phyloP scores from a whole-genome alignment of 2,797 vertebrate genomes.

The Pangasius sanitwongsei region DNA sequence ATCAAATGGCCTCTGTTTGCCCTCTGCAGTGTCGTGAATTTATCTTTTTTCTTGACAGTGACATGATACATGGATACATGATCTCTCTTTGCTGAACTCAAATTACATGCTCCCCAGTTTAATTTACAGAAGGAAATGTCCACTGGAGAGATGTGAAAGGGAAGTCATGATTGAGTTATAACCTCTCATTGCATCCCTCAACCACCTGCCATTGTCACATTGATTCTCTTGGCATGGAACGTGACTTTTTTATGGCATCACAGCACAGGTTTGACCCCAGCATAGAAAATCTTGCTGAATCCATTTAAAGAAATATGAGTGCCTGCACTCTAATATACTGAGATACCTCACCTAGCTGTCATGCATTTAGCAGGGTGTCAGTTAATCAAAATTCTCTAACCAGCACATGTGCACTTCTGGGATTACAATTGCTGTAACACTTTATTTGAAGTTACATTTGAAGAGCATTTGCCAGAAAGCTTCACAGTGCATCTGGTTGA shows the following conservation, averaged over 20 bases:
- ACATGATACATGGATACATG: not conserved
- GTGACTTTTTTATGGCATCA: not conserved
- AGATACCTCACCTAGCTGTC: not conserved
- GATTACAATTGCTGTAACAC: not conserved
- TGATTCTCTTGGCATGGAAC: slow-evolving; percentile 21
- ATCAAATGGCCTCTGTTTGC: not conserved
- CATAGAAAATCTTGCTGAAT: not conserved
- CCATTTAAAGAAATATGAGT: not conserved
- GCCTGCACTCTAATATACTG: not conserved
- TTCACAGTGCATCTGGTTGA: no score
- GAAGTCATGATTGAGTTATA: slow-evolving; percentile 27
- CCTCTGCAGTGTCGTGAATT: not conserved
- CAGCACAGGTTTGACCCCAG: not conserved
- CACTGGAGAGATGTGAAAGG: slow-evolving; percentile 15
- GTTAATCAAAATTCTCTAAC: not conserved
- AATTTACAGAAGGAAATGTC: slow-evolving; percentile 29
- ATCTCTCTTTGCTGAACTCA: not conserved
- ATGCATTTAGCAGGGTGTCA: not conserved
- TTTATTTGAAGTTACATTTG: not conserved
- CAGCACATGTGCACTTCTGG: not conserved
- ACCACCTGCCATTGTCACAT: not conserved
- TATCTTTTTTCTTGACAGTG: not conserved
- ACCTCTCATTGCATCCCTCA: slow-evolving; percentile 7
- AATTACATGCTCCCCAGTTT: slow-evolving; percentile 4
- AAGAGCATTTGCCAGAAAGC: not conserved